A percentile compares a stretch with the other conserved stretches of the same genome.
phyloP scores from a whole-genome alignment of 1,140 invertebrate genomes.

The Drosophila mojavensis region DNA sequence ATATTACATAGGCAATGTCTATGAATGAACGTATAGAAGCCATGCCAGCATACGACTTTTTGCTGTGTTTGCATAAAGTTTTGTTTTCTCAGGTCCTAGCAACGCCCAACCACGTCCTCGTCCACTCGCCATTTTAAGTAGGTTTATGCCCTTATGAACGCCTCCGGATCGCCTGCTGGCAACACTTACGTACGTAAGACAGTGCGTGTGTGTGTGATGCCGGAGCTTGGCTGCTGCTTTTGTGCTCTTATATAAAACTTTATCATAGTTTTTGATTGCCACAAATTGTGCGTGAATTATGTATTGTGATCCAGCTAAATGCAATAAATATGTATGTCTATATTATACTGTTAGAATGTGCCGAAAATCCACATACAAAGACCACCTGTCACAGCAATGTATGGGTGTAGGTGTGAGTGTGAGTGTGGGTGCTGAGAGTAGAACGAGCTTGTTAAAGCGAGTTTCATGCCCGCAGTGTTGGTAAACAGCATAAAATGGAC shows the following conservation, averaged over 20 bases:
- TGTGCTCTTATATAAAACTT: conserved; percentile 55
- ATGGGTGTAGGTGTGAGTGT: neutral
- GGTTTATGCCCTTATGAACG: conserved; percentile 46
- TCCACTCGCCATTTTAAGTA: conserved; percentile 30
- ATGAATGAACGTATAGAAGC: conserved; percentile 31
- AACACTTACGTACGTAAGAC: conserved; percentile 1
- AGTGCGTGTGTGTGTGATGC: neutral
- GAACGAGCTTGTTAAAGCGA: conserved; percentile 22
- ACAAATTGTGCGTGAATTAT: conserved; percentile 71
- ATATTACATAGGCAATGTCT: conserved; percentile 3
- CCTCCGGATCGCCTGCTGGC: conserved; percentile 28
- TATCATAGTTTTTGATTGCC: conserved; percentile 67
- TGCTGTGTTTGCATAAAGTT: conserved; percentile 77
- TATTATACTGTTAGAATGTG: conserved; percentile 24
- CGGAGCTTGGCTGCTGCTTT: neutral
- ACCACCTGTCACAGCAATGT: conserved; percentile 33
- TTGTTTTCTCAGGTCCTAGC: conserved; percentile 37
- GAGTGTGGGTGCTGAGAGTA: neutral
- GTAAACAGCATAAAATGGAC: conserved; percentile 14
- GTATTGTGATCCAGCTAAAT: conserved; percentile 42
- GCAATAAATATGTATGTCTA: conserved; percentile 14
- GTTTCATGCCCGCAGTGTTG: conserved; percentile 16
- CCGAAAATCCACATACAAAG: conserved; percentile 23
- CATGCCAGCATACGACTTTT: conserved; percentile 42
- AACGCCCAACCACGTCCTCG: conserved; percentile 23